Evolutionary conservation across 2,113 vertebrate genomes (phyloP).

Genomic region (Rutilus rutilus): DNA sequence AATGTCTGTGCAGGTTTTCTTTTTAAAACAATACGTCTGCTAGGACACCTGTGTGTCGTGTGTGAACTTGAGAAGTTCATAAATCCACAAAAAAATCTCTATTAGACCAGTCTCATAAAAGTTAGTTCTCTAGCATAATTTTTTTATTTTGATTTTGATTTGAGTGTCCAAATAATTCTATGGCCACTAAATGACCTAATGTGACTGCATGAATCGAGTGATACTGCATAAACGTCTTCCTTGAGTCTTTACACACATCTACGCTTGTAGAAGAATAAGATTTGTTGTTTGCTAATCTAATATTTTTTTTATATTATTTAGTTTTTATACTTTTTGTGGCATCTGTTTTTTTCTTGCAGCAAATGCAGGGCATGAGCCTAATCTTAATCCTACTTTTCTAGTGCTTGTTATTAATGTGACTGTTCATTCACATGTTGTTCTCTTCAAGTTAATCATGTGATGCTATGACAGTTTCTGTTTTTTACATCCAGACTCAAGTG

Average conservation of each 20-base stretch:
- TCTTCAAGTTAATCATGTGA: neutral
- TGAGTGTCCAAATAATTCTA: neutral
- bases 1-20: neutral
- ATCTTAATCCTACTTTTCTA: conserved; percentile 44
- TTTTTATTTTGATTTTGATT: too few species aligned
- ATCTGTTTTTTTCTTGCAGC: neutral
- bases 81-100: neutral
- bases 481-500: neutral
- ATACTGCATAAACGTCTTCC: neutral
- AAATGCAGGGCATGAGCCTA: conserved; percentile 13
- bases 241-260: neutral
- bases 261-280: neutral
- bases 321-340: neutral
- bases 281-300: conserved; percentile 33
- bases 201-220: neutral
- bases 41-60: neutral
- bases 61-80: neutral
- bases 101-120: neutral
- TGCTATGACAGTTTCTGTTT: conserved; percentile 4
- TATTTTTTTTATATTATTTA: conserved; percentile 39
- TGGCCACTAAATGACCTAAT: neutral
- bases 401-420: conserved; percentile 37
- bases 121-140: neutral
- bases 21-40: neutral
- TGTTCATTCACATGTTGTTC: conserved; percentile 5